phyloP scores from a whole-genome alignment of 2,888 invertebrate species.

The Volucella zonaria region DNA sequence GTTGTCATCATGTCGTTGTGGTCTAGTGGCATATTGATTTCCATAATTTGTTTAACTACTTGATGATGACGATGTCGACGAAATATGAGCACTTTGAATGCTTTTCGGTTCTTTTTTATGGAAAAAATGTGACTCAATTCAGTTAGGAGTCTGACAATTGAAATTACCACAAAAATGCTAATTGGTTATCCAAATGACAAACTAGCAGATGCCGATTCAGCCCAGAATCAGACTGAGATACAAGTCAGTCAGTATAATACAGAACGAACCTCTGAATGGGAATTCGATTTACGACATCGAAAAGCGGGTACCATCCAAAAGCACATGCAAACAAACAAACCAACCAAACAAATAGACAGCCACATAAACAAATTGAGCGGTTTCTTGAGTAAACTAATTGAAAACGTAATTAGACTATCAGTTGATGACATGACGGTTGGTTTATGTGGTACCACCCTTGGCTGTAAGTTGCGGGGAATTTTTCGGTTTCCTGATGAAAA shows the following conservation, averaged over 20 bases:
- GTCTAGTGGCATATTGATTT: slow-evolving; percentile 69
- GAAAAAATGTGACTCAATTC: slow-evolving; percentile 43
- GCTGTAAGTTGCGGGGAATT: slow-evolving; percentile 3
- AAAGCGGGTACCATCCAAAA: slow-evolving; percentile 36
- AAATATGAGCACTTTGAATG: not conserved
- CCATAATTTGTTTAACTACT: slow-evolving; percentile 65
- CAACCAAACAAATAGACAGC: not conserved
- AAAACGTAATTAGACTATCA: slow-evolving; percentile 66
- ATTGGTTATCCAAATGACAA: slow-evolving; percentile 51
- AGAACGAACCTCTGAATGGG: not conserved
- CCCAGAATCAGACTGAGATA: not conserved
- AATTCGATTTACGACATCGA: slow-evolving; percentile 39
- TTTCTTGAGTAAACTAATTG: slow-evolving; percentile 63
- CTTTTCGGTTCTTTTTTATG: not conserved
- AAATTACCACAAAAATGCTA: slow-evolving; percentile 56
- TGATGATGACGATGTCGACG: slow-evolving; percentile 24
- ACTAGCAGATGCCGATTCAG: not conserved
- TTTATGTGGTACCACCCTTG: slow-evolving; percentile 40
- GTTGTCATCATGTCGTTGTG: slow-evolving; percentile 43
- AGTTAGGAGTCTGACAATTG: slow-evolving; percentile 8
- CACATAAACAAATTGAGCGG: slow-evolving; percentile 1
- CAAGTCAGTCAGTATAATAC: too few relatives aligned
- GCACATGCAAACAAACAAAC: slow-evolving; percentile 11
- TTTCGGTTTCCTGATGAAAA: slow-evolving; percentile 19
- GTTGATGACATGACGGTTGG: slow-evolving; percentile 47